These are phyloP conservation scores for Oxyruncus cristatus DNA, from an alignment of 2,113 vertebrate genomes.

Conservation along the genomic window DNA sequence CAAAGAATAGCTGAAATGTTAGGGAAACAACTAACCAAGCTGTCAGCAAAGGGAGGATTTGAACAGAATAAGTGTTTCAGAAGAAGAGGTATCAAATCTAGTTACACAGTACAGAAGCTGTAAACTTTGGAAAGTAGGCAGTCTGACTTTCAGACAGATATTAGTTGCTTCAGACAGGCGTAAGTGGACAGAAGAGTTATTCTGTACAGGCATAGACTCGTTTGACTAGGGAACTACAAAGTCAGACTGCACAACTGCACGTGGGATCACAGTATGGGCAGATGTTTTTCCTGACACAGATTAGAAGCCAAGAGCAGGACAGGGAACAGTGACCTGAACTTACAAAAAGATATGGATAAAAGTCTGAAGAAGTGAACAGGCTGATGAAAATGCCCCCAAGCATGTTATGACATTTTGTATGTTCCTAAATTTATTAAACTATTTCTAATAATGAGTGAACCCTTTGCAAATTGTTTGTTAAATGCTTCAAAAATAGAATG, in stretches of 20 bases:
- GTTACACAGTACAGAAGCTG: not conserved
- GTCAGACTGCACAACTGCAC: not conserved
- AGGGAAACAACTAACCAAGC: not conserved
- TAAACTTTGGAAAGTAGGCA: no score
- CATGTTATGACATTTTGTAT: not conserved
- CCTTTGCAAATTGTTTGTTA: not conserved
- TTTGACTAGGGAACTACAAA: not conserved
- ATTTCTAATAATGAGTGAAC: not conserved
- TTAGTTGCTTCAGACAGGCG: not conserved
- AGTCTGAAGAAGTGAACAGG: not conserved
- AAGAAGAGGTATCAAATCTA: not conserved
- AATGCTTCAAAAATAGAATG: not conserved
- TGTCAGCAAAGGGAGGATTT: not conserved
- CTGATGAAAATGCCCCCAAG: not conserved
- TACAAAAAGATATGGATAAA: not conserved
- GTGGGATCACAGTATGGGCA: fast-evolving
- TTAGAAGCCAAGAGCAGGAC: not conserved
- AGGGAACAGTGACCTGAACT: not conserved
- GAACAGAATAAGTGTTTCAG: not conserved
- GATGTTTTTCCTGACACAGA: not conserved
- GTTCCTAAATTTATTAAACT: not conserved
- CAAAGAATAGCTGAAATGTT: not conserved
- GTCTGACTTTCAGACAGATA: not conserved
- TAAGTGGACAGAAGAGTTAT: not conserved
- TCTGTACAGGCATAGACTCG: not conserved